These are phyloP conservation scores for Pedionomus torquatus DNA, from an alignment of 2,113 vertebrate species.

Conservation along the genomic window DNA sequence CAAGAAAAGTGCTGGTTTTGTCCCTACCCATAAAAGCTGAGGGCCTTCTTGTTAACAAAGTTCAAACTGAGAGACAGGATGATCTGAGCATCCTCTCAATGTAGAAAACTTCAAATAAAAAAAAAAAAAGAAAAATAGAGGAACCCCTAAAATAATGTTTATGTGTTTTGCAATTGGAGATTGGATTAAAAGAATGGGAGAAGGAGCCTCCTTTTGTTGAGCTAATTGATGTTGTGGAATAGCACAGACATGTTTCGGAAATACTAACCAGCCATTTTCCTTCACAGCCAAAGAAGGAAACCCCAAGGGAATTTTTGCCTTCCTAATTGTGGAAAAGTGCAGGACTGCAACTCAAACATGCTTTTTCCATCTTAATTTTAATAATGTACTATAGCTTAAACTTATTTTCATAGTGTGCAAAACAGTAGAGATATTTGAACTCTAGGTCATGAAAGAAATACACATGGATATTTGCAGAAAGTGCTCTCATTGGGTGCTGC, in stretches of 20 bases:
- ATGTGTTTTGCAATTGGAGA: neutral
- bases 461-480: neutral
- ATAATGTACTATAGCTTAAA: neutral
- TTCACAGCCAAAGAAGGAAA: constrained; percentile 33
- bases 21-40: neutral
- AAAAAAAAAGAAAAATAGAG: neutral
- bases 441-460: constrained; percentile 24
- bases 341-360: neutral
- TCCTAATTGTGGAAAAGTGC: constrained; percentile 37
- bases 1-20: neutral
- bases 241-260: constrained; percentile 14
- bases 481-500: neutral
- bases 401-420: neutral
- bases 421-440: constrained; percentile 41
- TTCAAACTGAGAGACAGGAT: neutral
- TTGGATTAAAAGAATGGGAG: neutral
- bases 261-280: neutral
- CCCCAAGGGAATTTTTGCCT: neutral
- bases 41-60: neutral
- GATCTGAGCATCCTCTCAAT: neutral
- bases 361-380: constrained; percentile 31
- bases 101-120: neutral
- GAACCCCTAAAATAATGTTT: neutral
- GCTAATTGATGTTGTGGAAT: neutral
- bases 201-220: neutral